Conservation (phyloP, 2,797 vertebrate species). For the Craterocephalus amniculus region DNA sequence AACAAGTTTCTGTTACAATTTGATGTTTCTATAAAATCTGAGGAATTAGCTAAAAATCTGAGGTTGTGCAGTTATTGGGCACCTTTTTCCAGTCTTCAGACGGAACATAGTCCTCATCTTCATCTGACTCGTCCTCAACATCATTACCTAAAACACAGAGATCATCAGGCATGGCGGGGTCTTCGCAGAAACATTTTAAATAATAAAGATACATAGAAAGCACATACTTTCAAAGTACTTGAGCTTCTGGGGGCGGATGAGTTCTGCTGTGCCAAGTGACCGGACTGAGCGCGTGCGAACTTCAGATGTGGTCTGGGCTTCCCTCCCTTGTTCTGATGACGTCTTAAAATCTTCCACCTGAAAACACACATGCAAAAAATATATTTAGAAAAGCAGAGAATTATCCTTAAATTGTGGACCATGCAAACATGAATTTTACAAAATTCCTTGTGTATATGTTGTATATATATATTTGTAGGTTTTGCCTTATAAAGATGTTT, state of each 20-base stretch:
- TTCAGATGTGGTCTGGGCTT: constrained; percentile 85
- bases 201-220: not conserved
- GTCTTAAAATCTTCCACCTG: constrained; percentile 88
- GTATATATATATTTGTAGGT: too few relatives aligned
- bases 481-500: too few relatives aligned
- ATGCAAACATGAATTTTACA: too few relatives aligned
- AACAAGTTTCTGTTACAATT: not conserved
- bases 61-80: too few relatives aligned
- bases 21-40: not conserved
- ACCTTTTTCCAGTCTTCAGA: constrained; percentile 99
- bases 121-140: constrained; percentile 96
- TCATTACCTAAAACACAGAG: constrained; percentile 84
- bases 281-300: constrained; percentile 86
- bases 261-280: constrained; percentile 88
- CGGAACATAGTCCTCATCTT: constrained; percentile 98
- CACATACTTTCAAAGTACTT: constrained; percentile 95
- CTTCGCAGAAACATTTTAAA: not conserved
- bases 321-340: constrained; percentile 86
- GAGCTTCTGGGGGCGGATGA: constrained; percentile 90
- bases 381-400: too few relatives aligned
- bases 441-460: too few relatives aligned
- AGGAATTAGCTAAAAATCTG: not conserved
- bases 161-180: constrained; percentile 7
- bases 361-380: constrained; percentile 10
- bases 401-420: too few relatives aligned